Conservation (phyloP, 1,140 invertebrate species). For the Nylanderia fulva region DNA sequence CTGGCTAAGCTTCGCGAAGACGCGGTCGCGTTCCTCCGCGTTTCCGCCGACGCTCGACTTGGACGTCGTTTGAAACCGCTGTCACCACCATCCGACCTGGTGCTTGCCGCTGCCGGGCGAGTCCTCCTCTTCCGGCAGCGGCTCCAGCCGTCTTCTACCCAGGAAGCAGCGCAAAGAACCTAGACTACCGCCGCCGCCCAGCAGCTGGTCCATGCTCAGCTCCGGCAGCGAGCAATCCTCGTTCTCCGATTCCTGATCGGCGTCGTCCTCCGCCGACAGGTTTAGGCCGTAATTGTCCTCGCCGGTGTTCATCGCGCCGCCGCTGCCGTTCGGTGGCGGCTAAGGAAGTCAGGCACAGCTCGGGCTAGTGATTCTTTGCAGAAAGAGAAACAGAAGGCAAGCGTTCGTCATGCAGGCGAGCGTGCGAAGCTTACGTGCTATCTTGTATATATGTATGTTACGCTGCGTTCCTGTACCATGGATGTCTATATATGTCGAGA, state of each 20-base stretch:
- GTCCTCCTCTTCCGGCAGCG: conserved; percentile 84
- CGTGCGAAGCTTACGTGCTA: conserved; percentile 84
- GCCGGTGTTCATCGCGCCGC: conserved; percentile 58
- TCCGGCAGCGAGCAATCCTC: conserved; percentile 79
- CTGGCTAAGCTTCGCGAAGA: conserved; percentile 80
- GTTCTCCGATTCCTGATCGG: conserved; percentile 75
- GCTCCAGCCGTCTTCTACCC: conserved; percentile 81
- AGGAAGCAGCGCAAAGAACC: conserved; percentile 80
- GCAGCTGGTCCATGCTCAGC: conserved; percentile 84
- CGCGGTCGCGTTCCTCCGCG: conserved; percentile 73
- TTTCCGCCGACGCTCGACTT: conserved; percentile 70
- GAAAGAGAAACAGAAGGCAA: conserved; percentile 84
- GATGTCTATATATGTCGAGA: neutral
- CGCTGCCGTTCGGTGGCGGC: conserved; percentile 80
- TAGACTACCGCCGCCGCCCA: conserved; percentile 75
- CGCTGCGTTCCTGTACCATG: neutral
- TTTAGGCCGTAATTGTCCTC: conserved; percentile 80
- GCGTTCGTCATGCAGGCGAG: conserved; percentile 83
- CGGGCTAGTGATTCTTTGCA: conserved; percentile 84
- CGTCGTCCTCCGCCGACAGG: conserved; percentile 77
- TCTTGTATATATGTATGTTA: conserved; percentile 22
- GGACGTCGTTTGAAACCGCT: conserved; percentile 79
- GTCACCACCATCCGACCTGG: conserved; percentile 85
- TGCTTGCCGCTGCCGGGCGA: conserved; percentile 81
- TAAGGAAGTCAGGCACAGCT: conserved; percentile 84